Base-by-base conservation (phyloP, 2,797 vertebrate genomes). In the Hyperoplus lanceolatus region DNA sequence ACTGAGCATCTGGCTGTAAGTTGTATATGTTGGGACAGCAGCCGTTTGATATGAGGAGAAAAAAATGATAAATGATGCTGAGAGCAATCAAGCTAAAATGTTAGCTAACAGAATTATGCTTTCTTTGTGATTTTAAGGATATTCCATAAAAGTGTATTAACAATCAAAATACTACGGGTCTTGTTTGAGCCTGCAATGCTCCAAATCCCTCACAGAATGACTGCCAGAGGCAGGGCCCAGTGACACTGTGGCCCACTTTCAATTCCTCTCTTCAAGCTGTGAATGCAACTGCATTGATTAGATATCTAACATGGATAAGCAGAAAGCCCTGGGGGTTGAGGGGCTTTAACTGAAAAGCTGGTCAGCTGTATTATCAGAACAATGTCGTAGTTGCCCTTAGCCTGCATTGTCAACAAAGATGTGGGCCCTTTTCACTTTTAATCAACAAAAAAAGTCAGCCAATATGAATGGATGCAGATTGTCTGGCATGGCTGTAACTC, bases 261-360 rank as follows among this genome's bases (percentile, higher is more conserved):
- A 66, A 80, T 89, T 87, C 91, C 83, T 82, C 83, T 83, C 87
- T 93, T 91, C 82, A 91, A 80, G 79, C 82, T 76, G 77, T 38
- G 71, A 86, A 81, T 83, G 87, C 64, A 78, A 75, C 71, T 80
- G 78, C 77, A 95, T 94, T 91, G 94, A 95, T 94, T 92, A 90
- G 76, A 86, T 83, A 89, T 92, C 91, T 88, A 72, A 86, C 75
- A 81, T 70, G 57, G 84, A 92, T 90, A 94, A 92, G 90, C 92
- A 88, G 80, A 79, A 65, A 55, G 61, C 75, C 87, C 84, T 1
- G 8, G 75, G 83, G 89, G 87, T 62, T 63, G 46, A 57, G 70
- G 81, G 72, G 73, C 60, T 84, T 87, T 74, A 73, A 73, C 81
- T 79, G 80, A 78, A 84, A 92, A 75, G 73, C 71, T 87, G 80